Base-by-base conservation (phyloP, 2,888 invertebrate genomes). In the Aleiodes testaceus region DNA sequence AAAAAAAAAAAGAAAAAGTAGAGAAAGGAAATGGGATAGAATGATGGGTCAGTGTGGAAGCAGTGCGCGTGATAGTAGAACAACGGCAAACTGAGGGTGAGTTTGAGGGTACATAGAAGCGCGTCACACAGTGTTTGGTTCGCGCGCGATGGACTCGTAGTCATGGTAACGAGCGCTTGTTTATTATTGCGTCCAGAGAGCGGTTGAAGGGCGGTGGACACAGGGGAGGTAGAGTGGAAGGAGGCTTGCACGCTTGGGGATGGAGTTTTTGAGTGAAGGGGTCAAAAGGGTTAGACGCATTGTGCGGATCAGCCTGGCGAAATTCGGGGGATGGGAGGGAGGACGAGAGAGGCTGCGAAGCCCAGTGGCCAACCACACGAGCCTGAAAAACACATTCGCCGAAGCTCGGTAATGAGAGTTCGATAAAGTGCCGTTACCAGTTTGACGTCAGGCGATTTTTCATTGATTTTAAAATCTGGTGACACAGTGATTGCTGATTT, bases 381-480 rank as follows among this genome's bases (percentile, higher is more conserved):
- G 83, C 78, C 83, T 84, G 83, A 87, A 87, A 87, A 87, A 87
- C 84, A 86, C 85, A 85, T 85, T 85, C 80, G 79, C 66, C 69
- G 70, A 69, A 74, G 64, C 76, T 72, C 75, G 79, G 84, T 87
- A 87, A 87, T 87, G 86, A 87, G 86, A 87, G 87, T 86, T 87
- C 87, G 85, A 87, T 87, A 87, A 85, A 87, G 85, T 85, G 81
- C 82, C 79, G 84, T 86, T 85, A 87, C 84, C 81, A 84, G 83
- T 82, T 85, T 84, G 82, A 83, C 84, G 83, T 82, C 83, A 80
- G 82, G 79, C 82, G 79, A 80, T 81, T 80, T 81, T 82, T 82
- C 78, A 80, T 30, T n/a, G n/a, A n/a, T n/a, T n/a, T n/a, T n/a
- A n/a, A n/a, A n/a, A n/a, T n/a, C n/a, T n/a, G n/a, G n/a, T n/a